Base-by-base conservation (phyloP, 2,113 vertebrate species). In the Taurulus bubalis region DNA sequence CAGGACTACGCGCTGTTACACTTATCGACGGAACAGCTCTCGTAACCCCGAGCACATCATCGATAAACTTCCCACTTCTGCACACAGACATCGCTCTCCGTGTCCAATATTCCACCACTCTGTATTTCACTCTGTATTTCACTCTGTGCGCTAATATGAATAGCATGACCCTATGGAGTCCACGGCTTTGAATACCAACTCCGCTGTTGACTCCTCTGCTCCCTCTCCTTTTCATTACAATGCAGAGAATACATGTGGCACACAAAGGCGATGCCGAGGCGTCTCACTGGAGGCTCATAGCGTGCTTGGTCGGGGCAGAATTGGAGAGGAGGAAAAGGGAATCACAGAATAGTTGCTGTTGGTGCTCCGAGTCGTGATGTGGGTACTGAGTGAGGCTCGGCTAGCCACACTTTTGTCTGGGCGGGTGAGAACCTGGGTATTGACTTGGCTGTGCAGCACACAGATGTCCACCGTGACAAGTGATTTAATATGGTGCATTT, bases 321-420 rank as follows among this genome's bases (percentile, higher is more conserved):
- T 55, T 77, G 79, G 70, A 85, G 72, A 56, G 78, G 74, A 77
- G 80, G 64, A 64, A 85, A 79, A 58, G 30, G 75, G 77, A 87
- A 83, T 76, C 74, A 53, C 56, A 84, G 80, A 90, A 89, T 79
- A 84, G 85, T 66, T 77, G 76, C 83, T 80, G 77, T 73, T 65
- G 83, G 71, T 28, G 77, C 74, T 53, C n/a, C 11, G 2, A 68
- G 77, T 84, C 87, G 83, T 89, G 85, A 85, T 81, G 58, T 28
- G 89, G 75, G 22, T 89, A 58, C 84, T 71, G 82, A 89, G 70
- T 64, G 64, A 65, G 73, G 26, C 70, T 67, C 1, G 12, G 40
- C 38, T 36, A 22, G 53, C 71, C 30, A 1, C n/a, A 34, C 68
- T 83, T 80, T 84, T 83, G 77, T 90, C 51, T 76, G 80, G 40